Evolutionary conservation across 2,113 vertebrate genomes (phyloP).

Genomic region (Antigone vipio): DNA sequence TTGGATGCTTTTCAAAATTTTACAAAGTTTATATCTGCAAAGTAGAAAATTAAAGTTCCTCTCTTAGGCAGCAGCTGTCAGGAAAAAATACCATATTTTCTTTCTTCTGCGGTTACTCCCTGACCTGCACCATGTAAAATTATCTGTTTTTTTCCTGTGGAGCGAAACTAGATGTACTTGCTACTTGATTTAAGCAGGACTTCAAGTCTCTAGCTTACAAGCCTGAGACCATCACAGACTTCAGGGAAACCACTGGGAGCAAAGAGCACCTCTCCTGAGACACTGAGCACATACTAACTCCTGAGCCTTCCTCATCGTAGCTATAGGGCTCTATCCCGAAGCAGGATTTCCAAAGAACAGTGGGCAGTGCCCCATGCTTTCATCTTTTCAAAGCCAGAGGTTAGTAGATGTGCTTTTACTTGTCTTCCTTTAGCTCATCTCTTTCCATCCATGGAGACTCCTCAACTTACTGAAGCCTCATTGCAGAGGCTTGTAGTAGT

Average conservation of each 20-base stretch:
- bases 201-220: background rate
- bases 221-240: background rate
- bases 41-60: background rate
- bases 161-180: background rate
- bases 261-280: background rate
- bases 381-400: background rate
- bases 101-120: background rate
- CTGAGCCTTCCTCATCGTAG: fast-evolving
- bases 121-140: background rate
- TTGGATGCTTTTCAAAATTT: background rate
- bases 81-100: background rate
- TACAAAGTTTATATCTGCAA: background rate
- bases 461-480: background rate
- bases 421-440: background rate
- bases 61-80: background rate
- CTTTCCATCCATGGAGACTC: background rate
- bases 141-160: fast-evolving
- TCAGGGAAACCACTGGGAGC: background rate
- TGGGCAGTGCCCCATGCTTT: background rate
- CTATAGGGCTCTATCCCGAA: background rate
- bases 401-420: background rate
- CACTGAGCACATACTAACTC: background rate
- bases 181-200: background rate
- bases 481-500: background rate
- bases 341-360: background rate